Evolutionary conservation across 2,888 invertebrate genomes (phyloP).

Genomic region (Prosapia bicincta): DNA sequence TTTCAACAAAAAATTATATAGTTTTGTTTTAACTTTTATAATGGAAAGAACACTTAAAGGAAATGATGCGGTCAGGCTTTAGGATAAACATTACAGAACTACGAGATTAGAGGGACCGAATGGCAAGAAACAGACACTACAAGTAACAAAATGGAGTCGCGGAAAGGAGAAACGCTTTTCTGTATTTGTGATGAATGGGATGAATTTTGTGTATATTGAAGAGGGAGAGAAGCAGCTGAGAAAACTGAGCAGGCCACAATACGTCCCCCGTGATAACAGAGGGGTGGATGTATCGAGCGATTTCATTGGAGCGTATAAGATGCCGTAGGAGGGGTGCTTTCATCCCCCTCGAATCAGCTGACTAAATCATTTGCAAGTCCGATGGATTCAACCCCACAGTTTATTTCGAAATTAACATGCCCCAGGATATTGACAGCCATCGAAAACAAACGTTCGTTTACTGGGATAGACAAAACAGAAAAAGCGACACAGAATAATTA

Average conservation of each 20-base stretch:
- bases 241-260: neutral
- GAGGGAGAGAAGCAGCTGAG: neutral
- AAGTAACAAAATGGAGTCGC: neutral
- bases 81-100: too few relatives aligned
- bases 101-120: too few relatives aligned
- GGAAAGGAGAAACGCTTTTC: neutral
- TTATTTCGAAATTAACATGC: neutral
- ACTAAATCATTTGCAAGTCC: neutral
- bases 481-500: neutral
- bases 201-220: neutral
- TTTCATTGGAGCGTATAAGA: conserved; percentile 27
- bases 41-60: too few relatives aligned
- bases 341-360: neutral
- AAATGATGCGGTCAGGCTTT: too few relatives aligned
- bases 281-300: conserved; percentile 21
- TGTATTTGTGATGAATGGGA: neutral
- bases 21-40: too few relatives aligned
- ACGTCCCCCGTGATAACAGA: neutral
- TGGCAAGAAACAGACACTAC: neutral
- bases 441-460: neutral
- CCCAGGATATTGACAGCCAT: neutral
- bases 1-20: too few relatives aligned
- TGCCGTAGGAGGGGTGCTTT: neutral
- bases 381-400: neutral
- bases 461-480: neutral